A percentile compares a stretch with the other conserved stretches of the same genome.
These are phyloP conservation scores for Limnothrissa miodon DNA, from an alignment of 2,113 vertebrate genomes.

Conservation along the genomic window DNA sequence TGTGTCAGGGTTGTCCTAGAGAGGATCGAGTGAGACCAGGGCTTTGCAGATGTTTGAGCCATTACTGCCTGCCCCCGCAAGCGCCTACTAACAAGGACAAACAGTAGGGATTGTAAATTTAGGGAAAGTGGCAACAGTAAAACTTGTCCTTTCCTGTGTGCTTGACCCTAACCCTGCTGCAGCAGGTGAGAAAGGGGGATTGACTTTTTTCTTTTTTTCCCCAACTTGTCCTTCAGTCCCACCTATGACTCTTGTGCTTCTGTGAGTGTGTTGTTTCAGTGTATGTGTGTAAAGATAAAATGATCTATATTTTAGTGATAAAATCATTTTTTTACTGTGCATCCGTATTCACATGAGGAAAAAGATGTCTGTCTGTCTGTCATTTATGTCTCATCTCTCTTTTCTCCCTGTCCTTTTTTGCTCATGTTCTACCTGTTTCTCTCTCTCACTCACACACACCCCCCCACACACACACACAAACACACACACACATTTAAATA, in stretches of 20 bases:
- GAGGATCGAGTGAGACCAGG: neutral
- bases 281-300: neutral
- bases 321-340: neutral
- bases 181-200: slow-evolving; percentile 21
- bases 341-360: neutral
- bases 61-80: neutral
- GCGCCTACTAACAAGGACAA: slow-evolving; percentile 25
- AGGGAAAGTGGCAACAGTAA: slow-evolving; percentile 25
- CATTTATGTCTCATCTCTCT: neutral
- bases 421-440: neutral
- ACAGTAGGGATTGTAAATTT: slow-evolving; percentile 37
- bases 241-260: neutral
- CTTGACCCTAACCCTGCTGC: slow-evolving; percentile 24
- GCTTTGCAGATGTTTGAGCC: slow-evolving; percentile 38
- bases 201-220: neutral
- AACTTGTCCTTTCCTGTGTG: slow-evolving; percentile 42
- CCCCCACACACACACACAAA: neutral
- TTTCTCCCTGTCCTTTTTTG: neutral
- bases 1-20: neutral
- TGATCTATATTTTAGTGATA: neutral
- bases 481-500: neutral
- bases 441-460: neutral
- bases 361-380: neutral
- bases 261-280: neutral
- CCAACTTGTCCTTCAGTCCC: neutral